Evolutionary conservation across 2,888 invertebrate species (phyloP).

Genomic region (Hirtodrosophila cameraria): DNA sequence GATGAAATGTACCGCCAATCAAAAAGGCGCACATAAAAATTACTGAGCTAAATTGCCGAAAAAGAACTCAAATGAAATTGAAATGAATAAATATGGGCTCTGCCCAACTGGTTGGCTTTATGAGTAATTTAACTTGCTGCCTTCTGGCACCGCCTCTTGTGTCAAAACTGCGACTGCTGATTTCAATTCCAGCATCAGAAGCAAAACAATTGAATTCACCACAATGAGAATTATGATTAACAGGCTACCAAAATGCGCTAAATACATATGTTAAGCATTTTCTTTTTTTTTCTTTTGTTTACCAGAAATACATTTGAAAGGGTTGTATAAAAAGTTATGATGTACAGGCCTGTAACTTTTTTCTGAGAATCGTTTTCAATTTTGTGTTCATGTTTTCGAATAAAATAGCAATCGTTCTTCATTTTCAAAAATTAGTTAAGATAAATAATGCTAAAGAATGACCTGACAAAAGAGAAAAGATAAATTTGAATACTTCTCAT

Average conservation of each 20-base stretch:
- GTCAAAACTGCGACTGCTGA: constrained; percentile 76
- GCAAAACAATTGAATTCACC: constrained; percentile 69
- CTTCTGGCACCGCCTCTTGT: constrained; percentile 67
- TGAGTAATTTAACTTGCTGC: constrained; percentile 33
- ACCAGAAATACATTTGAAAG: not conserved
- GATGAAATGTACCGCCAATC: constrained; percentile 73
- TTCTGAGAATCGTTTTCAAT: too few relatives aligned
- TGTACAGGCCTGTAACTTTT: too few relatives aligned
- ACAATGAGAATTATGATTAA: constrained; percentile 59
- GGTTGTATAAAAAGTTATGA: not conserved
- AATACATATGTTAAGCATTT: too few relatives aligned
- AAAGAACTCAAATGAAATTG: constrained; percentile 46
- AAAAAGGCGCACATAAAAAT: constrained; percentile 77
- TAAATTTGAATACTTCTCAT: too few relatives aligned
- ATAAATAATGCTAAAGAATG: too few relatives aligned
- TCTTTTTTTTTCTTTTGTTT: too few relatives aligned
- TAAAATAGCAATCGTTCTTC: too few relatives aligned
- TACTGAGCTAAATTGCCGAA: constrained; percentile 69
- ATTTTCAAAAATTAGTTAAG: too few relatives aligned
- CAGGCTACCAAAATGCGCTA: constrained; percentile 12
- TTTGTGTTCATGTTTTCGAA: too few relatives aligned
- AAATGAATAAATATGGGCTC: constrained; percentile 56
- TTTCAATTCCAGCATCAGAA: constrained; percentile 47
- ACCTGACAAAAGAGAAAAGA: too few relatives aligned
- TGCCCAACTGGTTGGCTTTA: constrained; percentile 42